Evolutionary conservation across 2,797 vertebrate genomes (phyloP).

Genomic region (Amniataba percoides): DNA sequence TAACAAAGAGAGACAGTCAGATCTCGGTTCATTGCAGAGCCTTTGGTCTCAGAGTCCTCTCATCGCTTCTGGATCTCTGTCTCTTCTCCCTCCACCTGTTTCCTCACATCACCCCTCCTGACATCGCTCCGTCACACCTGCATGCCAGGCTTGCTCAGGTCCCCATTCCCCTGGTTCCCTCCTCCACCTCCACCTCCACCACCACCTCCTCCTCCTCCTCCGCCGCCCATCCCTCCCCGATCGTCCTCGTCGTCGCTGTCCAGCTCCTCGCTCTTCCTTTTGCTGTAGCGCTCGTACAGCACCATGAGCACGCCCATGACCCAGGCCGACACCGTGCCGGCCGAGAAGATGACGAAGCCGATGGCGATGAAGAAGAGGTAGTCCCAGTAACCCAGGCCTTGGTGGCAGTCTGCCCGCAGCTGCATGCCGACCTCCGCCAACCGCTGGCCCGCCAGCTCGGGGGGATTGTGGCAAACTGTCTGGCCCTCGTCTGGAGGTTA

Average conservation of each 20-base stretch:
- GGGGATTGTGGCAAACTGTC: constrained; percentile 84
- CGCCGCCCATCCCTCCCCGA: constrained; percentile 60
- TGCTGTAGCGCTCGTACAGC: constrained; percentile 87
- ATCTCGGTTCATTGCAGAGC: constrained; percentile 52
- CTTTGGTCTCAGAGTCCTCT: constrained; percentile 66
- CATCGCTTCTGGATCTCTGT: constrained; percentile 13
- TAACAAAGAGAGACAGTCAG: constrained; percentile 63
- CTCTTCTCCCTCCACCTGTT: constrained; percentile 14
- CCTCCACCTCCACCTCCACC: constrained; percentile 38
- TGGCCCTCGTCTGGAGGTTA: constrained; percentile 84
- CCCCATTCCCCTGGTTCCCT: constrained; percentile 83
- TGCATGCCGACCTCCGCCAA: constrained; percentile 88
- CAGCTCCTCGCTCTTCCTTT: constrained; percentile 84
- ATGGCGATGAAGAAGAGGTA: constrained; percentile 94
- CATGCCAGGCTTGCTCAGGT: constrained; percentile 84
- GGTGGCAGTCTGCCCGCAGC: constrained; percentile 90
- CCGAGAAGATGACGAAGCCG: constrained; percentile 94
- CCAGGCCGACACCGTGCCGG: constrained; percentile 92
- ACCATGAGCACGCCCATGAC: constrained; percentile 92
- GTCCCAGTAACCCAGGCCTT: constrained; percentile 90
- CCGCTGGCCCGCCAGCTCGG: constrained; percentile 85
- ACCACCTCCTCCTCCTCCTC: constrained; percentile 46
- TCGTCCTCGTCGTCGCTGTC: constrained; percentile 83
- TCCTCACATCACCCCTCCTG: not conserved
- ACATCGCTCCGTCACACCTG: constrained; percentile 80